Evolutionary conservation across 1,140 invertebrate species (phyloP).

Genomic region (Orius laevigatus): DNA sequence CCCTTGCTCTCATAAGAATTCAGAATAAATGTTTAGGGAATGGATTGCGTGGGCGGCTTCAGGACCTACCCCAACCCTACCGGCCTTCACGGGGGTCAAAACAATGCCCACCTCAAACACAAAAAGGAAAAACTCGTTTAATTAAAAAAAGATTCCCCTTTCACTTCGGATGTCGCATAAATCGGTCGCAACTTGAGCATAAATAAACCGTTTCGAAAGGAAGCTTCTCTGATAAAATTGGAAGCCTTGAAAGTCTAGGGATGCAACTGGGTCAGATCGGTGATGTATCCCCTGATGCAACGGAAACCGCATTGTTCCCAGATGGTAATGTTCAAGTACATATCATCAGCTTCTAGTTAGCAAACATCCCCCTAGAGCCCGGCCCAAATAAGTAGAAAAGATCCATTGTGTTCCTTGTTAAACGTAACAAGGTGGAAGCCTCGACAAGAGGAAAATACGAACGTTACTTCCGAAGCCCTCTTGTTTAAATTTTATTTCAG

Average conservation of each 20-base stretch:
- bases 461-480: no score
- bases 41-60: conserved; percentile 3
- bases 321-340: no score
- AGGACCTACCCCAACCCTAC: conserved; percentile 1
- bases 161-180: conserved; percentile 1
- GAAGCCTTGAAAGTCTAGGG: background rate
- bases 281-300: no score
- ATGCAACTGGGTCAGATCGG: no score
- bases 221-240: conserved; percentile 2
- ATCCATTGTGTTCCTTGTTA: no score
- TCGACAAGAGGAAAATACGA: no score
- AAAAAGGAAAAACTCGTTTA: background rate
- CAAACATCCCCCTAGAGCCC: no score
- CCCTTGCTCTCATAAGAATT: conserved; percentile 9
- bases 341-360: no score
- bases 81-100: background rate
- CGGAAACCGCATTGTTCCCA: no score
- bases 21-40: conserved; percentile 12
- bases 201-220: background rate
- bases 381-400: no score
- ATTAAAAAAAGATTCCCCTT: background rate
- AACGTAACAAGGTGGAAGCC: no score
- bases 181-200: conserved; percentile 1
- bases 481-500: no score
- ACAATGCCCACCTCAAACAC: background rate